These are phyloP conservation scores for Perccottus glenii DNA, from an alignment of 2,113 vertebrate genomes.

Conservation along the genomic window DNA sequence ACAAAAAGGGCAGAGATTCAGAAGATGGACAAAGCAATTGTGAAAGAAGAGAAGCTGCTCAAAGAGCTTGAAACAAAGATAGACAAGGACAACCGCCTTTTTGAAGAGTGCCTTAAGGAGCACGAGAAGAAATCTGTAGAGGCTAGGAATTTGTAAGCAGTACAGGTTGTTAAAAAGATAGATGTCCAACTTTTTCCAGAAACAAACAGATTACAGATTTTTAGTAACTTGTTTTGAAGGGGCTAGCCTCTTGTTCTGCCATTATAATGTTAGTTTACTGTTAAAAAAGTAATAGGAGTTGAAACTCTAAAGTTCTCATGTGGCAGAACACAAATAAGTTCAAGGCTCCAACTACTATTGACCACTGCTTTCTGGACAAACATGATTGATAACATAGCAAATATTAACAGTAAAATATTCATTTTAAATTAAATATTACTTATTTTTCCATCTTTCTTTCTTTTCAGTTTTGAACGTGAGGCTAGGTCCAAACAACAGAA, in stretches of 20 bases:
- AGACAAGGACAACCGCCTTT: constrained; percentile 78
- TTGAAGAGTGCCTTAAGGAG: constrained; percentile 87
- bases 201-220: too few relatives aligned
- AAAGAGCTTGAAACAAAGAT: constrained; percentile 78
- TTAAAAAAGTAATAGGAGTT: neutral
- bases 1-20: constrained; percentile 83
- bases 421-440: neutral
- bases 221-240: too few relatives aligned
- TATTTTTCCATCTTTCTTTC: constrained; percentile 2
- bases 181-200: too few relatives aligned
- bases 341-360: too few relatives aligned
- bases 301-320: too few relatives aligned
- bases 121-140: constrained; percentile 83
- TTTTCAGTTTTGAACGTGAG: constrained; percentile 85
- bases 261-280: neutral
- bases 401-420: too few relatives aligned
- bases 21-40: constrained; percentile 78
- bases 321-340: too few relatives aligned
- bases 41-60: constrained; percentile 80
- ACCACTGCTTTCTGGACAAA: too few relatives aligned
- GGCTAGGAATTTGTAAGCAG: constrained; percentile 82
- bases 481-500: constrained; percentile 84
- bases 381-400: too few relatives aligned
- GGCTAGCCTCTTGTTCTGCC: too few relatives aligned
- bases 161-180: neutral